phyloP scores from a whole-genome alignment of 2,797 vertebrate species.

The Tauraco hartlaubi region DNA sequence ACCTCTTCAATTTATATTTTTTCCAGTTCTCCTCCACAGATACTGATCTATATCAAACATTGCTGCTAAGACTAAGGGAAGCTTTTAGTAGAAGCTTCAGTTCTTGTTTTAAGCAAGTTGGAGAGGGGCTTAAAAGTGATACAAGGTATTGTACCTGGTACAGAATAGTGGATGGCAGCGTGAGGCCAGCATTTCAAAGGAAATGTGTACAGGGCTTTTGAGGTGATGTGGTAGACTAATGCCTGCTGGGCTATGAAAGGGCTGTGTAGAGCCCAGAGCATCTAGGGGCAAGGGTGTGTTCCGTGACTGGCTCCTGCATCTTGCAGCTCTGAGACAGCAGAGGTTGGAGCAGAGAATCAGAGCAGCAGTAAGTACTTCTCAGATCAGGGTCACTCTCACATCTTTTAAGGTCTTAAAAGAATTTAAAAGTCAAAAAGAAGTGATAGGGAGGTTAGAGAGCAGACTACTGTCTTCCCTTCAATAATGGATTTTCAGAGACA shows the following conservation, averaged over 20 bases:
- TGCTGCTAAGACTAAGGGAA: not conserved
- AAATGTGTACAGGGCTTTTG: not conserved
- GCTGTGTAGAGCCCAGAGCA: not conserved
- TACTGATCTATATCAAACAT: not conserved
- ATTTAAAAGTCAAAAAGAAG: not conserved
- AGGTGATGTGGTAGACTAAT: accelerated
- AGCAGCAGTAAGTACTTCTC: not conserved
- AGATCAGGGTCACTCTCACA: not conserved
- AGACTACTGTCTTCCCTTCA: not conserved
- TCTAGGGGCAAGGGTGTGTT: not conserved
- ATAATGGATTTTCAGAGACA: not conserved
- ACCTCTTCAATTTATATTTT: not conserved
- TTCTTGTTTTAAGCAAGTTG: not conserved
- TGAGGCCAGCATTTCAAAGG: not conserved
- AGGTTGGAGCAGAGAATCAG: not conserved
- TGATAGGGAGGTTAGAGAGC: not conserved
- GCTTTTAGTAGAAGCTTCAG: not conserved
- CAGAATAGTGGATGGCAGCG: accelerated
- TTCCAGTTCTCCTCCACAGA: not conserved
- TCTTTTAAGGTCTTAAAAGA: not conserved
- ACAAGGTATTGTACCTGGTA: accelerated
- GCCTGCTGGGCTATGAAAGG: not conserved
- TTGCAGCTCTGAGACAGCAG: not conserved
- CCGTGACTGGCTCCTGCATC: not conserved
- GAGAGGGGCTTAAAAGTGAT: not conserved